Conservation (phyloP, 2,797 vertebrate genomes). For the Euphonia xanthogaster region DNA sequence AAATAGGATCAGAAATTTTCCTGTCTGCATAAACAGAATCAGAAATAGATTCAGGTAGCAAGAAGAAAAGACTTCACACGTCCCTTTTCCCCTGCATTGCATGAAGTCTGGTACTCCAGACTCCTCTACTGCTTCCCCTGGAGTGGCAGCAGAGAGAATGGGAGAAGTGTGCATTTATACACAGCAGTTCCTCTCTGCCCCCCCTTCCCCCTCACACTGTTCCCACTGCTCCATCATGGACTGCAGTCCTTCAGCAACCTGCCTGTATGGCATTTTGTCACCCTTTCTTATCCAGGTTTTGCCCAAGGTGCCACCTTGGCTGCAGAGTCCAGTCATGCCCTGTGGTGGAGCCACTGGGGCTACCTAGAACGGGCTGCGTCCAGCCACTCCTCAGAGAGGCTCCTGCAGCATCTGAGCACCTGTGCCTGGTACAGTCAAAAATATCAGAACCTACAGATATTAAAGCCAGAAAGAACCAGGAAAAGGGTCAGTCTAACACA, state of each 20-base stretch:
- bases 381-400: neutral
- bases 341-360: rapidly evolving
- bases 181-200: rapidly evolving
- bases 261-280: neutral
- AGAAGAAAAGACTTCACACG: neutral
- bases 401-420: neutral
- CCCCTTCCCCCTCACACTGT: neutral
- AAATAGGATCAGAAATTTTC: neutral
- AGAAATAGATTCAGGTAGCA: neutral
- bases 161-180: rapidly evolving
- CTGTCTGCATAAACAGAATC: neutral
- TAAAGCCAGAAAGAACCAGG: neutral
- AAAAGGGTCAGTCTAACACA: neutral
- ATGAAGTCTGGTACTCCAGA: neutral
- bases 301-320: rapidly evolving
- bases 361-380: rapidly evolving
- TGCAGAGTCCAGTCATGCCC: rapidly evolving
- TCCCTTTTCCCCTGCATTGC: neutral
- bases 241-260: neutral
- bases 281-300: neutral
- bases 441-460: neutral
- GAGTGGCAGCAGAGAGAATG: rapidly evolving
- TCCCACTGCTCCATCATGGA: neutral
- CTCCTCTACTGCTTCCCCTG: neutral
- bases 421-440: rapidly evolving